Conservation (phyloP, 2,888 invertebrate species). For the Ochropleura plecta region DNA sequence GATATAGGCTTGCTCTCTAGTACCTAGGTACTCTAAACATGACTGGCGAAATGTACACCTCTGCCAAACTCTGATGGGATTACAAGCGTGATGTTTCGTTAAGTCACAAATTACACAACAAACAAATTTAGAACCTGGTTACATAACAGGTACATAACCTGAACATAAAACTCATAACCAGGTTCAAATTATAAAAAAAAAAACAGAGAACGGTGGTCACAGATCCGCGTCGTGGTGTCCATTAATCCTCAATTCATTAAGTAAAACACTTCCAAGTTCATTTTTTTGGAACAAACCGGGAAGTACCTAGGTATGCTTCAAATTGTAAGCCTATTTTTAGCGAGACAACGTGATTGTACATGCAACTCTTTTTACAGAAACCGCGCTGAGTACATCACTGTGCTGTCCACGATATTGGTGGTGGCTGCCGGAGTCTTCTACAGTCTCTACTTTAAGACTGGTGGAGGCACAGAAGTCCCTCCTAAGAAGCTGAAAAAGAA, state of each 20-base stretch:
- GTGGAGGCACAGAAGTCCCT: constrained; percentile 62
- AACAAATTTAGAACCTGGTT: no score
- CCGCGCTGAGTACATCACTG: constrained; percentile 91
- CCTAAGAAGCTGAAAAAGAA: constrained; percentile 77
- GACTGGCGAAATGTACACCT: background rate
- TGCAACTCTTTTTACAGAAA: constrained; percentile 82
- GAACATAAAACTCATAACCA: no score
- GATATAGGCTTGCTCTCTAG: background rate
- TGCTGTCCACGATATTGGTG: constrained; percentile 90
- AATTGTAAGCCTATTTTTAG: background rate
- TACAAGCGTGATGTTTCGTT: background rate
- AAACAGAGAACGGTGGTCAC: background rate
- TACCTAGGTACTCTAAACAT: background rate
- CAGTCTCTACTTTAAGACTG: constrained; percentile 86
- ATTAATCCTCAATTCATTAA: background rate
- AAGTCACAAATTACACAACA: no score
- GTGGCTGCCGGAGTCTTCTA: constrained; percentile 91
- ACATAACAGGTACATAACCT: no score
- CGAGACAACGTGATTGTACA: background rate
- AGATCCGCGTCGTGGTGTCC: background rate
- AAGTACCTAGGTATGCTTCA: background rate
- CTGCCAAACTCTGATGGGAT: background rate
- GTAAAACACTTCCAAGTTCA: no score
- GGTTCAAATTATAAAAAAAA: background rate
- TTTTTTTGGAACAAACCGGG: no score